Percentiles rank a stretch among this genome's conserved stretches.
Evolutionary conservation across 1,140 invertebrate species (phyloP).

Genomic region (Diuraphis noxia): DNA sequence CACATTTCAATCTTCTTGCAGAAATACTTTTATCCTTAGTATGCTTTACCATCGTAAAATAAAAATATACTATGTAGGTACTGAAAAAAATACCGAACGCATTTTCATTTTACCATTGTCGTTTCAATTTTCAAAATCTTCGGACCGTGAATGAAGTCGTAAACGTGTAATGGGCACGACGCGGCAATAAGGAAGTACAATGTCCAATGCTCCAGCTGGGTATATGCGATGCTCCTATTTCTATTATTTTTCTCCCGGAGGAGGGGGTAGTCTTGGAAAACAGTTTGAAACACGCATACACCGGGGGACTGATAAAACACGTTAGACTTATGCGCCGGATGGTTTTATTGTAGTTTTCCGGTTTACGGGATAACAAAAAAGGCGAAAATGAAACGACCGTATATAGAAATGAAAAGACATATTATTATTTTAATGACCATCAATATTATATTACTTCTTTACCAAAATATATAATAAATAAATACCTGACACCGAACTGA

Average conservation of each 20-base stretch:
- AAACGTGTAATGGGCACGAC: conserved; percentile 38
- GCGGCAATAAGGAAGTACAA: conserved; percentile 26
- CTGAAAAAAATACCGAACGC: neutral
- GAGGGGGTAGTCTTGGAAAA: neutral
- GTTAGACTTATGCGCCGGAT: conserved; percentile 12
- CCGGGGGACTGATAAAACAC: conserved; percentile 36
- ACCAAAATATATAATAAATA: neutral
- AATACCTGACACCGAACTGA: neutral
- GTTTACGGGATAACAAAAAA: conserved; percentile 20
- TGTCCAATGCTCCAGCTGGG: conserved; percentile 20
- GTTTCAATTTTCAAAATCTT: conserved; percentile 53
- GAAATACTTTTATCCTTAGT: neutral
- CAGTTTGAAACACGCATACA: neutral
- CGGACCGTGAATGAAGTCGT: conserved; percentile 50
- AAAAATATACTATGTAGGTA: conserved; percentile 9
- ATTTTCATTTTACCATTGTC: conserved; percentile 7
- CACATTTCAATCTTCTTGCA: neutral
- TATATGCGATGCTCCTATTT: conserved; percentile 3
- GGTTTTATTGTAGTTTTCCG: conserved; percentile 38
- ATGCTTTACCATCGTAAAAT: neutral
- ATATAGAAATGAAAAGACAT: neutral
- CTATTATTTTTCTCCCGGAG: conserved; percentile 33
- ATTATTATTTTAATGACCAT: conserved; percentile 1
- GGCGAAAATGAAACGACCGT: conserved; percentile 3
- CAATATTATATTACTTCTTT: neutral